Percentiles rank a stretch among this genome's conserved stretches.
phyloP scores from a whole-genome alignment of 2,113 vertebrate genomes.

The Clarias batrachus region DNA sequence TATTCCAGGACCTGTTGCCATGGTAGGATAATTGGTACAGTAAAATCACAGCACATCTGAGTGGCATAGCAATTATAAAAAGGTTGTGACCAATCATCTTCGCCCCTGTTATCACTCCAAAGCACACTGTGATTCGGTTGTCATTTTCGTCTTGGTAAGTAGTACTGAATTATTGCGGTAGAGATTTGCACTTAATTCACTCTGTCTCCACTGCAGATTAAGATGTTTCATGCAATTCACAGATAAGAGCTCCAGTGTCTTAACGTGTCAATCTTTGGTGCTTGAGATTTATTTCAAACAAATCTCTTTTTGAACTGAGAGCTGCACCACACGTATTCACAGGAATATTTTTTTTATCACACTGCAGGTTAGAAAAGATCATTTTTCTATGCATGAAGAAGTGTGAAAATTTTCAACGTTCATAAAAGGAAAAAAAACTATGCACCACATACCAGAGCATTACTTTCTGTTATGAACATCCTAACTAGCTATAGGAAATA shows the following conservation, averaged over 20 bases:
- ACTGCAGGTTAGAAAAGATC: not conserved
- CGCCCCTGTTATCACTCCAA: slow-evolving; percentile 10
- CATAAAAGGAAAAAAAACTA: not conserved
- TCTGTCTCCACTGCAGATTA: slow-evolving; percentile 4
- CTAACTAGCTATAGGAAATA: not conserved
- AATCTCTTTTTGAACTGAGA: not conserved
- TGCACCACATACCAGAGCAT: not conserved
- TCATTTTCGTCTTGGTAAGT: slow-evolving; percentile 11
- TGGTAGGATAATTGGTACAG: not conserved
- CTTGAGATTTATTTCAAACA: not conserved
- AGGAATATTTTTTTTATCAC: not conserved
- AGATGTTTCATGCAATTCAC: slow-evolving; percentile 23
- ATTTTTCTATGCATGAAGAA: not conserved
- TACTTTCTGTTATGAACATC: not conserved
- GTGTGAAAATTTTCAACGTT: not conserved
- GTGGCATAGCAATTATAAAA: slow-evolving; percentile 21
- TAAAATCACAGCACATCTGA: slow-evolving; percentile 20
- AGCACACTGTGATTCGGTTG: slow-evolving; percentile 27
- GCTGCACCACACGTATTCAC: not conserved
- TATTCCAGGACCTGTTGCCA: slow-evolving; percentile 8
- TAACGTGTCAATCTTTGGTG: not conserved
- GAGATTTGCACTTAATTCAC: slow-evolving; percentile 12
- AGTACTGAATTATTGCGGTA: slow-evolving; percentile 22
- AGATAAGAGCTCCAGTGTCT: slow-evolving; percentile 14
- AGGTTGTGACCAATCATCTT: slow-evolving; percentile 13